Percentiles rank a stretch among this genome's conserved stretches.
Conservation (phyloP, 2,888 invertebrate species). For the Oscheius sp. region DNA sequence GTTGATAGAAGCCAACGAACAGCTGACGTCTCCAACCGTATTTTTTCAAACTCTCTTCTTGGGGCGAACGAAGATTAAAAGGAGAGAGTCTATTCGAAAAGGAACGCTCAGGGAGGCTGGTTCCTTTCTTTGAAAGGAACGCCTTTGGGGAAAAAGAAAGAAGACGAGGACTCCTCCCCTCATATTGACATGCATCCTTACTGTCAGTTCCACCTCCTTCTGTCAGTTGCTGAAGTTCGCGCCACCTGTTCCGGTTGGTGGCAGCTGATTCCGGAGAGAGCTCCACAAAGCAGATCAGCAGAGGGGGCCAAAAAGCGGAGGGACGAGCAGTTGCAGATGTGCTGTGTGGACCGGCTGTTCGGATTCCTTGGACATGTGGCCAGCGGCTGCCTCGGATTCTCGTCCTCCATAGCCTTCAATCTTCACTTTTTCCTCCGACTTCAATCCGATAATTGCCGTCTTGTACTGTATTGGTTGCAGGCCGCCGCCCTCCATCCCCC, state of each 20-base stretch:
- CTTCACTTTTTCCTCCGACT: background rate
- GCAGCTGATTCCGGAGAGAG: constrained; percentile 29
- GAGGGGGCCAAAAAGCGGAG: constrained; percentile 23
- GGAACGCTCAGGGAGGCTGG: too few species aligned
- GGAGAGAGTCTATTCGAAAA: background rate
- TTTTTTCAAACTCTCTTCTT: background rate
- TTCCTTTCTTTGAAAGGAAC: too few species aligned
- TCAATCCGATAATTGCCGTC: background rate
- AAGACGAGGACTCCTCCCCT: too few species aligned
- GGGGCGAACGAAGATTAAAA: background rate
- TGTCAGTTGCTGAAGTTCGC: constrained; percentile 25
- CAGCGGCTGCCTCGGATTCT: constrained; percentile 20
- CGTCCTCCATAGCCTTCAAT: background rate
- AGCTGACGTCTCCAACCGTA: constrained; percentile 1
- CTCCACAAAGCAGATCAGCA: too few species aligned
- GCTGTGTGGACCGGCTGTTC: constrained; percentile 24
- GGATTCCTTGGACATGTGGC: constrained; percentile 27
- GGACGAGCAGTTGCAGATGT: constrained; percentile 28
- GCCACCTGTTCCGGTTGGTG: constrained; percentile 27
- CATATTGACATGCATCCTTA: background rate
- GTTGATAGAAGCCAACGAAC: constrained; percentile 4
- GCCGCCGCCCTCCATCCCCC: background rate
- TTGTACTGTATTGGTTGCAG: constrained; percentile 2
- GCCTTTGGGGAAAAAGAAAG: too few species aligned
- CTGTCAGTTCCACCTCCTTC: background rate